phyloP scores from a whole-genome alignment of 1,140 invertebrate genomes.

The Eueides isabella region DNA sequence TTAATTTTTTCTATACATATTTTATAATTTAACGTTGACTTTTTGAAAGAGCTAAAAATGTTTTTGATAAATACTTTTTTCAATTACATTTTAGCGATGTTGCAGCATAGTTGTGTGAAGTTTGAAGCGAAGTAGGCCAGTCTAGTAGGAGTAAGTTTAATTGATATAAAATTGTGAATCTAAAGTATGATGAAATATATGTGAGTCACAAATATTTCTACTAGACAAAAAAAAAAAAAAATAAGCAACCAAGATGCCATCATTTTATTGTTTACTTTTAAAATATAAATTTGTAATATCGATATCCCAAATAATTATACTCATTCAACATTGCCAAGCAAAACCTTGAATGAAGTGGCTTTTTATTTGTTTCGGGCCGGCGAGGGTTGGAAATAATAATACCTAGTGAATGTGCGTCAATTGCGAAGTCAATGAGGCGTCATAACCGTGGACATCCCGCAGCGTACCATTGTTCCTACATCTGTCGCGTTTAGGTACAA shows the following conservation, averaged over 20 bases:
- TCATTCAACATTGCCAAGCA: conserved; percentile 30
- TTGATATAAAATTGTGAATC: background rate
- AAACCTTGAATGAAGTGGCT: conserved; percentile 39
- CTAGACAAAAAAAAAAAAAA: background rate
- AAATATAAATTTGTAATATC: background rate
- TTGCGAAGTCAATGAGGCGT: conserved; percentile 48
- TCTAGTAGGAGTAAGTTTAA: background rate
- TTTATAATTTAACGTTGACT: conserved; percentile 23
- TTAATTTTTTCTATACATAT: conserved; percentile 64
- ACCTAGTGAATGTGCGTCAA: conserved; percentile 45
- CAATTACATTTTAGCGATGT: background rate
- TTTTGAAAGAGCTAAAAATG: background rate
- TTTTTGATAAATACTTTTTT: background rate
- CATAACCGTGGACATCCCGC: conserved; percentile 46
- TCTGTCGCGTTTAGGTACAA: conserved; percentile 45
- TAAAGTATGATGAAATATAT: no score
- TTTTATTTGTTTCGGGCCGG: conserved; percentile 38
- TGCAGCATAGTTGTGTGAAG: background rate
- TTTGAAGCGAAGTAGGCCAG: background rate
- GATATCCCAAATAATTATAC: conserved; percentile 26
- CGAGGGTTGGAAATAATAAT: conserved; percentile 43
- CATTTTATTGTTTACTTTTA: no score
- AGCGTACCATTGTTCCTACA: conserved; percentile 51
- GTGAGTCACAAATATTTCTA: no score
- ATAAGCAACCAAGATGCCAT: background rate